Base-by-base conservation (phyloP, 2,888 invertebrate species). In the Lysandra bellargus region DNA sequence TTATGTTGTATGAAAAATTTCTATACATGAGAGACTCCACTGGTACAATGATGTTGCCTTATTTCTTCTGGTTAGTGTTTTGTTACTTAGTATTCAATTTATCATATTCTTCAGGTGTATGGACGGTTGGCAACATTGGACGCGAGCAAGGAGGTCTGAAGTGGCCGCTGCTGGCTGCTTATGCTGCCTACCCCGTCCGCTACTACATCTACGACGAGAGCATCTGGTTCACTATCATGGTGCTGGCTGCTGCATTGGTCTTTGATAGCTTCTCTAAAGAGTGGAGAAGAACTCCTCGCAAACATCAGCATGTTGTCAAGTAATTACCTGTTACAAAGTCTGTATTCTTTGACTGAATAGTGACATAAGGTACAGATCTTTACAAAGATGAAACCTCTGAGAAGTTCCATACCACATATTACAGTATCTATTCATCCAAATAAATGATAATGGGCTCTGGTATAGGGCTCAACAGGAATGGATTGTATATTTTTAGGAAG, bases 111-210 rank as follows among this genome's bases (percentile, higher is more conserved):
- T 33, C 88, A 98, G 99, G 98, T 84, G 97, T 98, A 0, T 98
- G 98, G 97, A 95, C 97, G 0, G 98, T 98, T 9, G 98, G 98
- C 44, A 99, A 99, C 86, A 97, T 99, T 82, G 99, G 99, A 0
- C 95, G 97, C 1, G 97, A 98, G 87, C 94, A 95, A 84, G 98
- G 98, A 1, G 91, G 95, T 0, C 93, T 98, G 57, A 96, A 96
- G 93, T 95, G 96, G 87, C 95, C 98, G 0, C 87, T 98, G 0
- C 78, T 96, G 0, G 96, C 96, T 0, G 96, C 98, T 0, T 96
- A 97, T 84, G 83, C 94, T 0, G 89, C 95, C 0, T 96, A 97
- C 86, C 96, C 97, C 0, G 87, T 96, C 0, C 96, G 97, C 23
- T 96, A 97, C 90, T 96, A 96, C 83, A 95, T 97, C 78, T 96